Evolutionary conservation across 2,113 vertebrate genomes (phyloP), one percentile per base, ranked within the genome.

Genomic region (Carassius auratus): DNA sequence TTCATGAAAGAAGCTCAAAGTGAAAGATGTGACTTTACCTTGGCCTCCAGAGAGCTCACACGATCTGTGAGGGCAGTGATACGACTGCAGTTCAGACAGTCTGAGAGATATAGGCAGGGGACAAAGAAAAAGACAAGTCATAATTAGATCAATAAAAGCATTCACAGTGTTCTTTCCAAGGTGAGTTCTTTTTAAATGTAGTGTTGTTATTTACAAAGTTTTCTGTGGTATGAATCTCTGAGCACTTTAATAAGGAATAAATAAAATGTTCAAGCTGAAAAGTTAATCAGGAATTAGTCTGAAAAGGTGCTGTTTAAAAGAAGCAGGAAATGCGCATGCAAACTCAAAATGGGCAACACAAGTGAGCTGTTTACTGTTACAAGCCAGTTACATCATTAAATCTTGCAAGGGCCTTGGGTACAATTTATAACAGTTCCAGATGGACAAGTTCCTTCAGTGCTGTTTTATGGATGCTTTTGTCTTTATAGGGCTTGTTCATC

Each of bases 21-120:
- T 66, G 76, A 85, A 21, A 8, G 3, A 73, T 81, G 8, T 69
- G 76, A 12, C 21, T n/a, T 77, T 87, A 98, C 98, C 96, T 97
- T 97, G 0, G 92, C 90, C 88, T 99, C 97, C 61, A 99, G 93
- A 2, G 93, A 93, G 90, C 90, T 91, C 61, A 99, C 94, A 5
- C 96, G 93, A 78, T 97, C 94, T 0, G 92, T 93, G 79, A 99
- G 88, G 88, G 96, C 96, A 6, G 93, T 92, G 14, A 98, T 91
- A 48, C 89, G 94, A 93, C 96, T 98, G 94, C 97, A 99, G 93
- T 98, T 99, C 85, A 97, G 91, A 91, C 98, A 98, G 90, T 92
- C 98, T 99, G 85, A 80, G 61, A 86, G 23, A 76, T 38, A 84
- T 19, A 48, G 33, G 38, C 21, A 6, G 50, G 23, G 48, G 42